Percentiles rank a stretch among this genome's conserved stretches.
phyloP scores from a whole-genome alignment of 2,888 invertebrate species.

The Noctua janthina region DNA sequence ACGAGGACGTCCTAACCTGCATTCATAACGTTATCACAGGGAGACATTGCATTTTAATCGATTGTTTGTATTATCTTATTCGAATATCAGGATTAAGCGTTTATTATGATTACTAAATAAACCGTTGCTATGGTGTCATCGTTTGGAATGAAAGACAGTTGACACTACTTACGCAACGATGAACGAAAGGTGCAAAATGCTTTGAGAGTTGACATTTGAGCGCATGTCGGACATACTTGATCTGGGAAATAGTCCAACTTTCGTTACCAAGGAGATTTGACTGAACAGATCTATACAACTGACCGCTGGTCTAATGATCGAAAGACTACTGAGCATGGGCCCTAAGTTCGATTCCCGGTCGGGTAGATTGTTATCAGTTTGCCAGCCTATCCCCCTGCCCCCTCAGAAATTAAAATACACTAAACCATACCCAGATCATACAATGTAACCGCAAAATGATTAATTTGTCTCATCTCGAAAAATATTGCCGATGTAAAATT shows the following conservation, averaged over 20 bases:
- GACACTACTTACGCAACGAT: neutral
- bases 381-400: neutral
- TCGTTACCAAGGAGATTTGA: neutral
- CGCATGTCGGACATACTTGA: neutral
- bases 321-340: neutral
- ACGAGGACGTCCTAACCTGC: neutral
- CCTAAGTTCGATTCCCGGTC: neutral
- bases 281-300: neutral
- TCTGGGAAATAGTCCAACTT: conserved; percentile 4
- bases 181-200: neutral
- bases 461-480: neutral
- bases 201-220: conserved; percentile 20
- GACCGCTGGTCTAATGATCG: neutral
- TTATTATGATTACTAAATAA: conserved; percentile 10
- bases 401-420: neutral
- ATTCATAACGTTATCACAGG: conserved; percentile 36
- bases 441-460: neutral
- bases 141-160: neutral
- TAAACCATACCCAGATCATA: neutral
- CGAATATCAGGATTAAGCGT: conserved; percentile 19
- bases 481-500: neutral
- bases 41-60: neutral
- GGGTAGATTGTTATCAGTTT: neutral
- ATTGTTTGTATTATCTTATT: neutral
- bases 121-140: conserved; percentile 6